Evolutionary conservation across 2,888 invertebrate species (phyloP).

Genomic region (Noctuana brunneofusca): DNA sequence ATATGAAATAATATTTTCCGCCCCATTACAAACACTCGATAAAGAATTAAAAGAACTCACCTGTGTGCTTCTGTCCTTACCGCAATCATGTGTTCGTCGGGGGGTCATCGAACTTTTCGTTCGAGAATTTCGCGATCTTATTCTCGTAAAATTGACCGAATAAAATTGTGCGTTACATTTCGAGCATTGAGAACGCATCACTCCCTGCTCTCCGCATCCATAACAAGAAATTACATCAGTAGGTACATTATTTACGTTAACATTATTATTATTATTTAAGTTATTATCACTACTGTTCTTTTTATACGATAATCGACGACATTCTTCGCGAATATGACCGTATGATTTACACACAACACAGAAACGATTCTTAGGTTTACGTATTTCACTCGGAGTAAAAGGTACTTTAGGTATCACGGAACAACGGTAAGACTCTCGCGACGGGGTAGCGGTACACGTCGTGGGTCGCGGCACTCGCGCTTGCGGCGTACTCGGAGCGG

Average conservation of each 20-base stretch:
- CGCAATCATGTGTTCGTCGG: neutral
- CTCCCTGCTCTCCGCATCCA: neutral
- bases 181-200: neutral
- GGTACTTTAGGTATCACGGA: constrained; percentile 1
- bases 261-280: no score
- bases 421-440: neutral
- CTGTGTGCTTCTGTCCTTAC: neutral
- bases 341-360: neutral
- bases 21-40: constrained; percentile 1
- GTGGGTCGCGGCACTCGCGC: neutral
- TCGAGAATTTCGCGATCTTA: neutral
- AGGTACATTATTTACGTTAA: neutral
- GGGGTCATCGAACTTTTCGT: neutral
- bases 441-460: neutral
- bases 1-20: neutral
- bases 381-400: neutral
- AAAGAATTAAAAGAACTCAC: neutral
- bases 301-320: neutral
- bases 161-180: neutral
- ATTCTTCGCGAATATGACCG: neutral
- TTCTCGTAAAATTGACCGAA: neutral
- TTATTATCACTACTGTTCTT: constrained; percentile 1
- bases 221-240: neutral
- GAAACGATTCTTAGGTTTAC: constrained; percentile 1
- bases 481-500: neutral